Conservation (phyloP, 92 coral and sea anemone species). For the Micromussa lordhowensis region DNA sequence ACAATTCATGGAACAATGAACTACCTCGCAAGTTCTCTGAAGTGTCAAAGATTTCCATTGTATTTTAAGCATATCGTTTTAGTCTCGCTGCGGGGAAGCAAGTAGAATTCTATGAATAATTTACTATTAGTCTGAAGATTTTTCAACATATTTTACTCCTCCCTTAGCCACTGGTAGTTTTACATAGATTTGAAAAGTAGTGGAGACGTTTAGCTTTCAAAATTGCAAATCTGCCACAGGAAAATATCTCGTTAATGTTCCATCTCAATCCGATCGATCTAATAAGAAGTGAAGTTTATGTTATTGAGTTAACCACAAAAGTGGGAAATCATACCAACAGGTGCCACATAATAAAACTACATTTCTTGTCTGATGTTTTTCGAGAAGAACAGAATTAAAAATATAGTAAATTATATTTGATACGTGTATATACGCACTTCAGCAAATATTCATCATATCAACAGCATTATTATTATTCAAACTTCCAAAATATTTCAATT, state of each 20-base stretch:
- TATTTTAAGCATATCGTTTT: background rate
- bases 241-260: no score
- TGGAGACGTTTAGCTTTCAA: background rate
- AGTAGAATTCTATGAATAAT: background rate
- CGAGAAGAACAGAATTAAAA: no score
- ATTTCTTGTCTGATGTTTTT: background rate
- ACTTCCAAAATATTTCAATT: no score
- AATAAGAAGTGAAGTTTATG: background rate
- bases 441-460: no score
- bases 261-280: background rate
- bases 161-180: background rate
- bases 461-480: no score
- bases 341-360: background rate
- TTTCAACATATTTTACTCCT: no score
- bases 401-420: no score
- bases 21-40: background rate
- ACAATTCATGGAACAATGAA: conserved; percentile 1
- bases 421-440: no score
- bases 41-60: background rate
- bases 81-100: background rate
- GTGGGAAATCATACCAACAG: background rate
- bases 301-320: background rate
- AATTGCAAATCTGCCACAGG: background rate
- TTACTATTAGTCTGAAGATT: background rate
- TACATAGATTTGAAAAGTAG: background rate